Conservation (phyloP, 2,113 vertebrate genomes). For the Anser cygnoides region DNA sequence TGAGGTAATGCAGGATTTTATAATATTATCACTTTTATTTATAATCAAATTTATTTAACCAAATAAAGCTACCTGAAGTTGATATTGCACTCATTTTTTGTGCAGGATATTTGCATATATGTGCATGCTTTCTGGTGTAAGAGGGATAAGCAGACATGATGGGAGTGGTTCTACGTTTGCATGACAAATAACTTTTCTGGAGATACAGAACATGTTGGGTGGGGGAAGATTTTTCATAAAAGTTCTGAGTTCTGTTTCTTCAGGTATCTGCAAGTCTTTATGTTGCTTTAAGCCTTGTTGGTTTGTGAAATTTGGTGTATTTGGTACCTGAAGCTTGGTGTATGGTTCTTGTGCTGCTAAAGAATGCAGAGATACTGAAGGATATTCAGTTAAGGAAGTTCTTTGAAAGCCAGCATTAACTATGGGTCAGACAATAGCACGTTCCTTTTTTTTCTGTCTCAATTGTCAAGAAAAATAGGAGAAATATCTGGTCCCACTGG, state of each 20-base stretch:
- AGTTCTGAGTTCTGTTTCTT: neutral
- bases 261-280: neutral
- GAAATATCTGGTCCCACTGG: neutral
- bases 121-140: neutral
- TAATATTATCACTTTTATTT: fast-evolving
- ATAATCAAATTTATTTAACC: neutral
- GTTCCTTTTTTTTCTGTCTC: neutral
- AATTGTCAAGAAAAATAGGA: neutral
- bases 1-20: neutral
- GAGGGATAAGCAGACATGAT: neutral
- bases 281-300: neutral
- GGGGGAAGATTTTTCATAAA: neutral
- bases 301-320: neutral
- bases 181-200: neutral
- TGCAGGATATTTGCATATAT: neutral
- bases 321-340: neutral
- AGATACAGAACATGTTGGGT: neutral
- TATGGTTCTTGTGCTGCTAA: neutral
- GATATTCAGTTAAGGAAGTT: neutral
- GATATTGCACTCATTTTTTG: neutral
- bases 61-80: neutral
- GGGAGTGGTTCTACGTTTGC: neutral
- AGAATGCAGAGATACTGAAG: neutral
- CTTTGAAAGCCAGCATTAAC: neutral
- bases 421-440: neutral